Base-by-base conservation (phyloP, 2,797 vertebrate species). In the Passerculus sandwichensis region DNA sequence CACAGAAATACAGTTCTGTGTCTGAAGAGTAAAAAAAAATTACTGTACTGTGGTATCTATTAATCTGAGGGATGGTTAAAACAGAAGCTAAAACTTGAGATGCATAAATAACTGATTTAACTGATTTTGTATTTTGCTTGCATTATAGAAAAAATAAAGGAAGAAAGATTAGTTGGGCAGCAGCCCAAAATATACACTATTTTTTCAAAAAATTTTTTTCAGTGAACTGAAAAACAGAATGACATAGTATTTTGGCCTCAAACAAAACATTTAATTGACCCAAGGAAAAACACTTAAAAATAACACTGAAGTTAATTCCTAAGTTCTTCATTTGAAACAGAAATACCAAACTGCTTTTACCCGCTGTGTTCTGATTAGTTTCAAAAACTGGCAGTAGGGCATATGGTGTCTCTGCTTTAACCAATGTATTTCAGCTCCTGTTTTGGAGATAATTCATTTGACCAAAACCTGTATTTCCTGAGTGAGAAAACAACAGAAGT, bases 21-120 rank as follows among this genome's bases (percentile, higher is more conserved):
- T 57, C 27, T 75, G 40, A 88, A 76, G 44, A 77, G 50, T n/a
- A 48, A 87, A 81, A 88, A 38, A 40, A 36, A 18, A 18, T 8
- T 10, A 42, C 60, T 48, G 2, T 5, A 27, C 66, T 50, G 32
- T 26, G 25, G 22, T 47, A 53, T 53, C 66, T 40, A 59, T 69
- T 88, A 75, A 70, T 57, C 48, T 91, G 85, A 94, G 72, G 69
- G 76, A 89, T 62, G 29, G 64, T 50, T 89, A 75, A 89, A 94
- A 81, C 87, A 85, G 78, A 94, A 94, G 90, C 75, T 85, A 92
- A 69, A 91, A 75, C 60, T 42, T 53, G 53, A 96, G 67, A 84
- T 61, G 71, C 67, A 89, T 79, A 95, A 84, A 93, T 78, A 95
- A 91, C 83, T 64, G 80, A 91, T 91, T 91, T 78, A 95, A 91